phyloP scores from a whole-genome alignment of 2,888 invertebrate species.

The Pristionchus maxplancki region DNA sequence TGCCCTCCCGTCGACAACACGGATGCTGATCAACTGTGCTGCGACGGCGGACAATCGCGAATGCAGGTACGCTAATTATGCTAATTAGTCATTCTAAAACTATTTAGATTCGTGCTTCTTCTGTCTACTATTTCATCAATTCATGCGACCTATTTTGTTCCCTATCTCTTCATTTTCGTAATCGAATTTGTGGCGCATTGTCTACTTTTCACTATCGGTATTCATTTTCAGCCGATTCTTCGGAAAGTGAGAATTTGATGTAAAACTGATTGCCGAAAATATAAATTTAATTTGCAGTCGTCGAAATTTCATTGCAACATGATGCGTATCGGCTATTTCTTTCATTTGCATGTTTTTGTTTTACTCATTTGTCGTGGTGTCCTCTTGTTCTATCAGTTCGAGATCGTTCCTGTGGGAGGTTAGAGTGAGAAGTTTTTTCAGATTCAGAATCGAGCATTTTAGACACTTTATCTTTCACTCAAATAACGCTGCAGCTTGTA shows the following conservation, averaged over 20 bases:
- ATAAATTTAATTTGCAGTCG: not conserved
- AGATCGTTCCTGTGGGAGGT: not conserved
- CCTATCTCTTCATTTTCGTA: not conserved
- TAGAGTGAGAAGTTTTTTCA: not conserved
- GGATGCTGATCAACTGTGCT: not conserved
- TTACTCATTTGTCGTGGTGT: not conserved
- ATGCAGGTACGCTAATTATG: not conserved
- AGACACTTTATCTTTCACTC: not conserved
- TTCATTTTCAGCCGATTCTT: not conserved
- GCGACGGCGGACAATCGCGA: not conserved
- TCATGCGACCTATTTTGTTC: not conserved
- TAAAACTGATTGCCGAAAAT: not conserved
- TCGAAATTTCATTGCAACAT: not conserved
- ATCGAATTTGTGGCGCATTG: not conserved
- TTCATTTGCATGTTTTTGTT: not conserved
- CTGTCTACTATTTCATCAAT: not conserved
- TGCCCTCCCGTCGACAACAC: too few species aligned
- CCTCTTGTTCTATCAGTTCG: not conserved
- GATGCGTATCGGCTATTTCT: slow-evolving; percentile 1
- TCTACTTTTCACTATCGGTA: not conserved
- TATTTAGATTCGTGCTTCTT: not conserved
- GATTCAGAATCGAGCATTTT: not conserved
- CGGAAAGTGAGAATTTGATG: too few species aligned
- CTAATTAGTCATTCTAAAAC: not conserved
- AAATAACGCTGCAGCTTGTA: not conserved